Conservation (phyloP, 2,888 invertebrate species). For the Dryocosmus kuriphilus region DNA sequence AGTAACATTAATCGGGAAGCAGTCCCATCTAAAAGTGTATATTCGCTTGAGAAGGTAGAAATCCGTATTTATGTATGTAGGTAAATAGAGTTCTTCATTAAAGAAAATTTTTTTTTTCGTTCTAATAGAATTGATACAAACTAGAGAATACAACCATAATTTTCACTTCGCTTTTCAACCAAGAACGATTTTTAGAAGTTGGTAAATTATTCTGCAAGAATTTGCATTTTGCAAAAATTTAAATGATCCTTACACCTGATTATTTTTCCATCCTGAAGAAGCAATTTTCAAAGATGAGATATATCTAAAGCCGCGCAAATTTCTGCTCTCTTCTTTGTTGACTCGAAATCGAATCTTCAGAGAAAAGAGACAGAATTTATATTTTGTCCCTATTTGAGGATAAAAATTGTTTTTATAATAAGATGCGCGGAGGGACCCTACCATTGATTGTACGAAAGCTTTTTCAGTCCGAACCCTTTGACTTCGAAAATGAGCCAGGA, state of each 20-base stretch:
- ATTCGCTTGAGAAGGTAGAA: conserved; percentile 19
- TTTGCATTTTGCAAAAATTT: background rate
- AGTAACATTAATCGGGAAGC: conserved; percentile 11
- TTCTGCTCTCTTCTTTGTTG: conserved; percentile 27
- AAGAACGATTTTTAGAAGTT: background rate
- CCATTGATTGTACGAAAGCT: conserved; percentile 74
- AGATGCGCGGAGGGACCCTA: conserved; percentile 64
- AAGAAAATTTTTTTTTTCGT: background rate
- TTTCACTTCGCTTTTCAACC: background rate
- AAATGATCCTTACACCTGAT: background rate
- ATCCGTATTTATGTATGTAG: conserved; percentile 4
- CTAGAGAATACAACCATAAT: background rate
- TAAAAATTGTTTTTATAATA: conserved; percentile 49
- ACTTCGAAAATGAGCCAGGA: conserved; percentile 28
- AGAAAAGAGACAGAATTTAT: conserved; percentile 18
- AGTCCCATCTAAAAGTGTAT: conserved; percentile 1
- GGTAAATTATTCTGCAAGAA: background rate
- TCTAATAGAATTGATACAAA: conserved; percentile 1
- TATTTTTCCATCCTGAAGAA: background rate
- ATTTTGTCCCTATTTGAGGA: conserved; percentile 45
- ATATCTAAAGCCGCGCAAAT: conserved; percentile 47
- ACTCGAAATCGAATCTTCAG: background rate
- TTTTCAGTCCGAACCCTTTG: conserved; percentile 46
- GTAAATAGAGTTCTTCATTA: conserved; percentile 16
- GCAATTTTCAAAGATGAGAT: conserved; percentile 44